phyloP scores from a whole-genome alignment of 2,797 vertebrate genomes.

The Onychomys arenicola region DNA sequence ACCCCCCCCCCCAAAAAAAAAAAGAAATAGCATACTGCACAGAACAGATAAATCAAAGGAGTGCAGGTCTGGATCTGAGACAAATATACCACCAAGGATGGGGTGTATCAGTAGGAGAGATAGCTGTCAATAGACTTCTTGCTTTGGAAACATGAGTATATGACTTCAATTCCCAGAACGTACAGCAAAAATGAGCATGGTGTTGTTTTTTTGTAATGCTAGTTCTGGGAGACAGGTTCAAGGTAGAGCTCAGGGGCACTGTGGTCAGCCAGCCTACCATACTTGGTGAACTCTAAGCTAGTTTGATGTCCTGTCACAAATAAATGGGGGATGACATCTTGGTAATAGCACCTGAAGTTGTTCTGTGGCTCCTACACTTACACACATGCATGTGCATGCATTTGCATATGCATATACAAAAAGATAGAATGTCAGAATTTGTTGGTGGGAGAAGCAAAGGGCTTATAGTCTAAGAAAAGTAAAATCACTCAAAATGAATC shows the following conservation, averaged over 20 bases:
- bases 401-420: background rate
- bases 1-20: no score
- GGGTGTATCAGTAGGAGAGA: background rate
- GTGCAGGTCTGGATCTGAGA: background rate
- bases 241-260: background rate
- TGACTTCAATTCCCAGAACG: background rate
- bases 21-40: no score
- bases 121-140: background rate
- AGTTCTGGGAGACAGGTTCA: background rate
- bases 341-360: background rate
- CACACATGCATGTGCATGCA: background rate
- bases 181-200: background rate
- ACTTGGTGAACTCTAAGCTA: background rate
- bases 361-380: background rate
- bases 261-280: background rate
- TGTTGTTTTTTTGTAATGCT: background rate
- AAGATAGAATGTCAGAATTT: background rate
- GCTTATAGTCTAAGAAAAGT: background rate
- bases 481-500: background rate
- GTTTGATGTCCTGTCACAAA: background rate
- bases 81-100: background rate
- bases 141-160: no score
- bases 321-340: background rate
- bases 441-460: constrained; percentile 3
- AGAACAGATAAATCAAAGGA: background rate